phyloP scores from a whole-genome alignment of 2,113 vertebrate genomes.

The Spermophilus dauricus region DNA sequence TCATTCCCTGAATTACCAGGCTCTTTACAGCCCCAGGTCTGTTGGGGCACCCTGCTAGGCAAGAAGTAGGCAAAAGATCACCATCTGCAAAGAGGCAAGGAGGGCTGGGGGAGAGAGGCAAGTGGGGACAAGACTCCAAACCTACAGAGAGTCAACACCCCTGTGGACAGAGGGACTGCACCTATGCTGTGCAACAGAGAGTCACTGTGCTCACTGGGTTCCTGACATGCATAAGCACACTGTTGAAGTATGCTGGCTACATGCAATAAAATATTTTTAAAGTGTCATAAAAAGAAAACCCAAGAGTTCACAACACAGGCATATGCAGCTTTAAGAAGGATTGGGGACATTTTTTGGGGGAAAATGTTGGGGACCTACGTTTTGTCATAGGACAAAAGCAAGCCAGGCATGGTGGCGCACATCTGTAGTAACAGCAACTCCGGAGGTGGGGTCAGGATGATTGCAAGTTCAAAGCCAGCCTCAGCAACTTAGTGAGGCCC shows the following conservation, averaged over 20 bases:
- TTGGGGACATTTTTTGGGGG: neutral
- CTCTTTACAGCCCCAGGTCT: neutral
- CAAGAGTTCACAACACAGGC: neutral
- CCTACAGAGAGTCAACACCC: neutral
- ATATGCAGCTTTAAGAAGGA: neutral
- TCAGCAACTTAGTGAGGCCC: too few species aligned
- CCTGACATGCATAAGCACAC: rapidly evolving
- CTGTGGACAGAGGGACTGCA: neutral
- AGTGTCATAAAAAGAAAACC: neutral
- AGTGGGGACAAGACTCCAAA: neutral
- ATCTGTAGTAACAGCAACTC: too few species aligned
- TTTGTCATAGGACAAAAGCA: neutral
- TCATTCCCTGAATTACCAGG: neutral
- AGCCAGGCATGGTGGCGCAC: too few species aligned
- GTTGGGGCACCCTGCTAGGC: neutral
- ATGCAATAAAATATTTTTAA: neutral
- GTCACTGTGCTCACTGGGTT: too few species aligned
- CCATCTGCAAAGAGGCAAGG: neutral
- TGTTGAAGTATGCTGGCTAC: neutral
- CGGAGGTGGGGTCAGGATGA: too few species aligned
- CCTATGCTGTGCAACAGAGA: rapidly evolving
- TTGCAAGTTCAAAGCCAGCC: too few species aligned
- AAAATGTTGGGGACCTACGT: neutral
- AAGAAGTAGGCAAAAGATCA: neutral
- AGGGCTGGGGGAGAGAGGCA: too few species aligned